These are phyloP conservation scores for Melinaea menophilus DNA, from an alignment of 2,888 invertebrate genomes.

Conservation along the genomic window DNA sequence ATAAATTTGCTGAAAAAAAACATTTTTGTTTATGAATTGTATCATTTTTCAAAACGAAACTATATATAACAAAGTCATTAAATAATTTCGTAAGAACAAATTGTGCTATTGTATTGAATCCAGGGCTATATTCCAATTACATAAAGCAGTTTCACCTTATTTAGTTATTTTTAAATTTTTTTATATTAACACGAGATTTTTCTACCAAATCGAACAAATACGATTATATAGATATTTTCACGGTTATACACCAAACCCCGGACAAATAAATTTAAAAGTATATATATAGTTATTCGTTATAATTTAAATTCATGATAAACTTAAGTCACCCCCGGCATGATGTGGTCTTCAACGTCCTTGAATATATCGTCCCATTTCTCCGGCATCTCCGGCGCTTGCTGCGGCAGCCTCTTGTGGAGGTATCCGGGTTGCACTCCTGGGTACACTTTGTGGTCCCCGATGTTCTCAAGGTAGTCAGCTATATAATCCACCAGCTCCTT, in stretches of 20 bases:
- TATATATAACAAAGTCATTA: too few species aligned
- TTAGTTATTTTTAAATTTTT: too few species aligned
- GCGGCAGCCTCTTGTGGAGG: constrained; percentile 90
- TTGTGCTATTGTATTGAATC: too few species aligned
- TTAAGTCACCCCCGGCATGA: constrained; percentile 93
- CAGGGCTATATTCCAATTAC: too few species aligned
- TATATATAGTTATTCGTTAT: neutral
- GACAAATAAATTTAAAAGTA: neutral
- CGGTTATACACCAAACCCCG: neutral
- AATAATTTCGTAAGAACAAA: too few species aligned
- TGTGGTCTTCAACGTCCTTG: constrained; percentile 92
- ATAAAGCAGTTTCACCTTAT: too few species aligned
- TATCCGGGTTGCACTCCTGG: constrained; percentile 97
- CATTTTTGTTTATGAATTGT: too few species aligned
- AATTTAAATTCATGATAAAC: neutral
- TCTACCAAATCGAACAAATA: too few species aligned
- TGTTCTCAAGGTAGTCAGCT: constrained; percentile 95
- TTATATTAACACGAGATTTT: too few species aligned
- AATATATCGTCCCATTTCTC: constrained; percentile 96
- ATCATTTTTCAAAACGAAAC: too few species aligned
- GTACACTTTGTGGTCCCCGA: constrained; percentile 92
- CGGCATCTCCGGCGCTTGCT: constrained; percentile 89
- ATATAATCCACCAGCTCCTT: constrained; percentile 99
- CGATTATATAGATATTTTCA: too few species aligned
- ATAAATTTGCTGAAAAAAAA: neutral